Evolutionary conservation across 1,140 invertebrate species (phyloP).

Genomic region (Semibalanus balanoides): DNA sequence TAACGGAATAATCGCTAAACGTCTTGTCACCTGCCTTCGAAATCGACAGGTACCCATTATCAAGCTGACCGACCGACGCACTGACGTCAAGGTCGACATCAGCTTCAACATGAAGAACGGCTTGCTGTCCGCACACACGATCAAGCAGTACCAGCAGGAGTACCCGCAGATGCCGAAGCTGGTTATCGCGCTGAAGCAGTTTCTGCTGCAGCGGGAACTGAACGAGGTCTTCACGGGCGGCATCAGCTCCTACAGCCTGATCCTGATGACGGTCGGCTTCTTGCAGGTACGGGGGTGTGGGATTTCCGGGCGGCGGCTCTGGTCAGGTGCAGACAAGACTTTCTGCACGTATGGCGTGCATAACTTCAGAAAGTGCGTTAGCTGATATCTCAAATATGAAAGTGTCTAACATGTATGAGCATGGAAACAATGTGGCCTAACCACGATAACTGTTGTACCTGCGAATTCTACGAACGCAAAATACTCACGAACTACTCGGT

Average conservation of each 20-base stretch:
- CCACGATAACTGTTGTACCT: no score
- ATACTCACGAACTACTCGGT: no score
- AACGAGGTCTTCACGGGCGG: conserved; percentile 99
- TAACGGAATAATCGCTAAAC: no score
- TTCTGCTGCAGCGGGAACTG: conserved; percentile 86
- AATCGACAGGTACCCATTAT: conserved; percentile 71
- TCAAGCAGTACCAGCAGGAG: conserved; percentile 61
- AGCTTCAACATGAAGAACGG: conserved; percentile 96
- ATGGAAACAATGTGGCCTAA: no score
- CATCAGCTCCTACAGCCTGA: conserved; percentile 95
- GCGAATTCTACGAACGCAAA: no score
- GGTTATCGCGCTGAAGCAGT: conserved; percentile 94
- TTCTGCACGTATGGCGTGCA: no score
- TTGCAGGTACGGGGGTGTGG: conserved; percentile 57
- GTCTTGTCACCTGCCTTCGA: no score
- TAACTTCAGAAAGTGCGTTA: no score
- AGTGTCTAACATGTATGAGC: no score
- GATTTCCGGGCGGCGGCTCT: no score
- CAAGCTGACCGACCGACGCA: conserved; percentile 87
- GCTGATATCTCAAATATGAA: no score
- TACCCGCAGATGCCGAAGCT: conserved; percentile 82
- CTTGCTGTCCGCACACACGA: conserved; percentile 85
- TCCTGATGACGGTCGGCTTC: conserved; percentile 96
- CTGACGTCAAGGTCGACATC: conserved; percentile 89
- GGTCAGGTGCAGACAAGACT: no score